Base-by-base conservation (phyloP, 92 coral and sea anemone genomes). In the Muricea muricata region DNA sequence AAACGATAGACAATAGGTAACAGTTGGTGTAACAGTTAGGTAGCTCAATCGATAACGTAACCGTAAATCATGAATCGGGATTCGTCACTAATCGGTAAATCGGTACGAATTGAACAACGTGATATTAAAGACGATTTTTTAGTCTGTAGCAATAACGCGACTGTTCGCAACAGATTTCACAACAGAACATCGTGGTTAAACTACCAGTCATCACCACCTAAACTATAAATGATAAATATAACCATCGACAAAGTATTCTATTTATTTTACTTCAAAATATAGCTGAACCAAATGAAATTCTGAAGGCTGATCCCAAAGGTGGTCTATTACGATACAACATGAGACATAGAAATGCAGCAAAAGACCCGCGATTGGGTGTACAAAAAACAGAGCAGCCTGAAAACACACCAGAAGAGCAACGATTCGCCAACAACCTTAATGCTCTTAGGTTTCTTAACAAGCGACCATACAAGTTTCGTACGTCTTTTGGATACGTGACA, bases 301-400 rank as follows among this genome's bases (percentile, higher is more conserved):
- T 25, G 70, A 10, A 4, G 70, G 70, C 37, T 13, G 70, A 63
- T 63, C 70, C 70, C 14, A 63, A 26, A 63, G 70, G 70, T 32
- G 70, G 70, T 10, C 70, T 28, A 2, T 4, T 11, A 25, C 28
- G 21, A 63, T 31, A 0, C 4, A 63, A 63, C 70, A 63, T 63
- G 70, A 63, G 7, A 63, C 4, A 26, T 30, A 63, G 70, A 63
- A 21, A 63, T 63, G 70, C 20, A 1, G 10, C 70, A 30, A 63
- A 63, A 63, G 70, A 63, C 37, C 12, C 70, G 70, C 70, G 70
- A 63, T 32, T 63, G 37, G 70, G 70, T 63, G 70, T 63, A 28
- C 23, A 28, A 18, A 26, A 25, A 2, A 63, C 70, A 13, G 37
- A 29, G 1, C 70, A 63, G 23, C 70, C 70, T 4, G 37, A 63